Evolutionary conservation across 2,888 invertebrate species (phyloP).

Genomic region (Brenthis daphne): DNA sequence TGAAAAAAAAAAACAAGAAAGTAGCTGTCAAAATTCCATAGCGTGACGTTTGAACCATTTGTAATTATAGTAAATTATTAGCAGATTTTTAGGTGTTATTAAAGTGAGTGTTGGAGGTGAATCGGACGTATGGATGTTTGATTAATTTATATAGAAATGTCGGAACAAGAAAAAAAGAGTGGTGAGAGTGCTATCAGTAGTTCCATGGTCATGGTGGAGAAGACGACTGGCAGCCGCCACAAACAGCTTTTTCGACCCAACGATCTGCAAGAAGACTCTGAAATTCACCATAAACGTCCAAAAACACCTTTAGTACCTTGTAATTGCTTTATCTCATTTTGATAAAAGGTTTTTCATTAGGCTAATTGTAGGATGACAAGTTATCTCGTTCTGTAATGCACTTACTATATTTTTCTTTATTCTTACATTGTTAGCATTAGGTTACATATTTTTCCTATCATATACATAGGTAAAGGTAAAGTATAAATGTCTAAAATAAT

Average conservation of each 20-base stretch:
- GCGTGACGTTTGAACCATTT: conserved; percentile 66
- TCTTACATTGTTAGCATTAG: no score
- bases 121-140: conserved; percentile 61
- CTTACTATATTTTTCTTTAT: no score
- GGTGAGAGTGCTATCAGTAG: conserved; percentile 45
- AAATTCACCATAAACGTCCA: conserved; percentile 57
- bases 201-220: conserved; percentile 56
- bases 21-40: conserved; percentile 68
- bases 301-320: conserved; percentile 63
- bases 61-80: conserved; percentile 60
- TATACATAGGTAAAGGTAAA: no score
- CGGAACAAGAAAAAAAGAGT: conserved; percentile 64
- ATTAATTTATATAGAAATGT: conserved; percentile 57
- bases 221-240: conserved; percentile 52
- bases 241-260: conserved; percentile 54
- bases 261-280: conserved; percentile 56
- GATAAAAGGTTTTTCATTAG: background rate
- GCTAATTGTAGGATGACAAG: no score
- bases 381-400: no score
- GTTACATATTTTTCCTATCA: no score
- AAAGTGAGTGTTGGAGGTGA: conserved; percentile 52
- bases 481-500: no score
- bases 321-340: conserved; percentile 39
- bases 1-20: conserved; percentile 56
- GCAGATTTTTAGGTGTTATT: conserved; percentile 57